phyloP scores from a whole-genome alignment of 2,113 vertebrate genomes.

The Sphaerodactylus townsendi region DNA sequence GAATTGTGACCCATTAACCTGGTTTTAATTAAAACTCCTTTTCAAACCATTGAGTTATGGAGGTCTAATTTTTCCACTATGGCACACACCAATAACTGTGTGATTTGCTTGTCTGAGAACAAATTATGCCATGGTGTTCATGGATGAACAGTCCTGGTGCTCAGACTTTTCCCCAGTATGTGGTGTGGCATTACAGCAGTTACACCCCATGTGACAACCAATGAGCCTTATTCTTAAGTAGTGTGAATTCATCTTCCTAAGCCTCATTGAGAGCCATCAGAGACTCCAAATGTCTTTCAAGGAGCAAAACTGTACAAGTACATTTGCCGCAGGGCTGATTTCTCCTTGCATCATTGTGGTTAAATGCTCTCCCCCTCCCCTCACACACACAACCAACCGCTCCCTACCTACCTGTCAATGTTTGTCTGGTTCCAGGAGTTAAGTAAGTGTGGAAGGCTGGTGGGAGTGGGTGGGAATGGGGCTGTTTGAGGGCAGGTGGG shows the following conservation, averaged over 20 bases:
- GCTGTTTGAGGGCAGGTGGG: no score
- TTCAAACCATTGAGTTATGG: slow-evolving; percentile 32
- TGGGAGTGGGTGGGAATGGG: no score
- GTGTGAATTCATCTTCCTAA: background rate
- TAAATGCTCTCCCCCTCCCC: no score
- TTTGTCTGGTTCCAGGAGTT: no score
- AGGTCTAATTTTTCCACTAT: slow-evolving; percentile 14
- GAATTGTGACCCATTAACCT: slow-evolving; percentile 51
- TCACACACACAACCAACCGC: no score
- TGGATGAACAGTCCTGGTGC: background rate
- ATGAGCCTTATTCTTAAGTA: background rate
- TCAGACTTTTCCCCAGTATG: background rate
- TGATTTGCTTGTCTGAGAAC: background rate
- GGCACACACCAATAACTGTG: slow-evolving; percentile 19
- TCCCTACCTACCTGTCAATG: no score
- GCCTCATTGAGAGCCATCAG: background rate
- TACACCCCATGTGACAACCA: background rate
- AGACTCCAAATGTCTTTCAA: background rate
- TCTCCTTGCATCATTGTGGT: background rate
- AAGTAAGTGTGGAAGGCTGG: no score
- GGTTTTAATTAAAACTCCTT: slow-evolving; percentile 48
- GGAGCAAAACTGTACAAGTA: background rate
- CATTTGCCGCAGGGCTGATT: background rate
- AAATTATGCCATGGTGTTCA: background rate
- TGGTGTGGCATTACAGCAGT: background rate